Evolutionary conservation across 2,797 vertebrate genomes (phyloP), one percentile per base, ranked within the genome.

Genomic region (Eupleurogrammus muticus): DNA sequence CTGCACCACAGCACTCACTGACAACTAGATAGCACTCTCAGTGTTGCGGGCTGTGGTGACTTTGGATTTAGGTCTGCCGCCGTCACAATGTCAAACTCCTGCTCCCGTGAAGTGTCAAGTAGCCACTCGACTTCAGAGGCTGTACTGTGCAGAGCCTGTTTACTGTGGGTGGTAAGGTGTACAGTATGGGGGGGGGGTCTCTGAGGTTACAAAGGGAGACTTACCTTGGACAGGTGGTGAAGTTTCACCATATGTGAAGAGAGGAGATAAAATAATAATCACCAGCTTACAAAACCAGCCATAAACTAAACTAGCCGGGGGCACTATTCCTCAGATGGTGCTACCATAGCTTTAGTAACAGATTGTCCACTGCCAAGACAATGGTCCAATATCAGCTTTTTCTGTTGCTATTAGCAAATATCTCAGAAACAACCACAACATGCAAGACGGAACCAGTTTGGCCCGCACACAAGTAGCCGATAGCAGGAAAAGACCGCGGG

Each of bases 21-120:
- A 87, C 89, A 88, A 83, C 83, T 70, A 80, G 75, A 84, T 81
- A 91, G 84, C 84, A 83, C 77, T 77, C 78, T 73, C 60, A 20
- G 80, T 64, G 77, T 76, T 81, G 67, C 67, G 73, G 81, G 77
- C 77, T 65, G 78, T 66, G 66, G 80, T 79, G 82, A 90, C 87
- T 87, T 88, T 84, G 73, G 85, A 70, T 88, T 79, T 83, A 65
- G 80, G 73, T 78, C 81, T 67, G 80, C 14, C 55, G 74, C 74
- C 74, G 35, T 76, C 77, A 81, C 83, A 82, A 75, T 79, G 80
- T 90, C 86, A 90, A 87, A 87, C 77, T 78, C 80, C 81, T 80
- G 81, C 84, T 79, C 73, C 83, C 70, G 62, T 70, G n/a, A 71
- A 82, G 77, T 84, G 87, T 90, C 87, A 85, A 80, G 72, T 66